Conservation (phyloP, 2,888 invertebrate genomes). For the Nephrotoma appendiculata region DNA sequence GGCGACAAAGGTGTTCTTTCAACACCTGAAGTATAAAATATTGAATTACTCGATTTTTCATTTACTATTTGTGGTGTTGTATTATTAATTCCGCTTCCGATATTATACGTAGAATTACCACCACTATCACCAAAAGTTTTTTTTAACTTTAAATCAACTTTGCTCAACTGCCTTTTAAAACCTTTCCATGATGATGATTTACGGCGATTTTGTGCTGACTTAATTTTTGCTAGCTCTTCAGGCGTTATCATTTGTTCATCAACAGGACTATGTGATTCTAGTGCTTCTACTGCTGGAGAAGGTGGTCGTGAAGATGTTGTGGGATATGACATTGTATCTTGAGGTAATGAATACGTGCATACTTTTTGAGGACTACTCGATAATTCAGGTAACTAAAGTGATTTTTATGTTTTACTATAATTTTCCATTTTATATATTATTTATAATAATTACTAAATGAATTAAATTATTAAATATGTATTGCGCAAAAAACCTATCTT, state of each 20-base stretch:
- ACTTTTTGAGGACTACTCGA: slow-evolving; percentile 20
- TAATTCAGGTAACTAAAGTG: slow-evolving; percentile 19
- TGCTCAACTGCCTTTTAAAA: slow-evolving; percentile 69
- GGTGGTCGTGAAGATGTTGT: slow-evolving; percentile 33
- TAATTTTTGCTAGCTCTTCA: slow-evolving; percentile 28
- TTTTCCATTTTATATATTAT: slow-evolving; percentile 9
- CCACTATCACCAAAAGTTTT: slow-evolving; percentile 41
- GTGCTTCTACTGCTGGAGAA: slow-evolving; percentile 34
- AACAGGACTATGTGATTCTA: slow-evolving; percentile 23
- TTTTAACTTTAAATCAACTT: slow-evolving; percentile 60
- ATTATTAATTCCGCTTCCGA: neutral
- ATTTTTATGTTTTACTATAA: slow-evolving; percentile 6
- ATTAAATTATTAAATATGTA: neutral
- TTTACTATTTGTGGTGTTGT: slow-evolving; percentile 20
- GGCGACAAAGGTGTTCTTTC: slow-evolving; percentile 23
- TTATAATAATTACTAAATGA: neutral
- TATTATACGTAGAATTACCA: slow-evolving; percentile 19
- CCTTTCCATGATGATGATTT: slow-evolving; percentile 56
- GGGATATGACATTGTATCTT: slow-evolving; percentile 26
- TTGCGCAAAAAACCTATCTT: neutral
- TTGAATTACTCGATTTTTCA: slow-evolving; percentile 20
- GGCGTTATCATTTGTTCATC: slow-evolving; percentile 23
- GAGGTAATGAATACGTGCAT: slow-evolving; percentile 13
- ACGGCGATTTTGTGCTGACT: slow-evolving; percentile 36
- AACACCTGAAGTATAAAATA: slow-evolving; percentile 30